Base-by-base conservation (phyloP, 2,113 vertebrate species). In the Muntiacus reevesi region DNA sequence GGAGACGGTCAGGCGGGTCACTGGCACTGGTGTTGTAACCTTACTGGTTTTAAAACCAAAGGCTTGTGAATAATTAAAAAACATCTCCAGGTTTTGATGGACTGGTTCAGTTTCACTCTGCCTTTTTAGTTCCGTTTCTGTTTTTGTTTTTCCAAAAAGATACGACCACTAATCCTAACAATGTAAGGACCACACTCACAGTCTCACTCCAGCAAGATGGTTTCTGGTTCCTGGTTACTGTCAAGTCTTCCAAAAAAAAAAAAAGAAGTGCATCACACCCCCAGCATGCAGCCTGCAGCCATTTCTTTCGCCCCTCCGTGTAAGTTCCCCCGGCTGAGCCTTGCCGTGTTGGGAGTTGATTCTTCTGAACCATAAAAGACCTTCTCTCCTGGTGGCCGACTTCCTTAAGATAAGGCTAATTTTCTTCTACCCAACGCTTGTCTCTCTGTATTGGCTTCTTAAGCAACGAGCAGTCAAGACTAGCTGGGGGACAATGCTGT, bases 51-150 rank as follows among this genome's bases (percentile, higher is more conserved):
- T 40, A 76, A 43, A 40, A 40, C 71, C 71, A 76, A 76, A 43
- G 10, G 36, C 71, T 76, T 76, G 21, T 76, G 21, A 76, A 43
- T 71, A 23, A 36, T 36, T 76, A 27, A 40, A 43, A 36, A 43
- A 21, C 36, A 36, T 10, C 11, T 11, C 21, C 0, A 0, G 71
- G 36, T 76, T 43, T 71, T 23, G 17, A 36, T 0, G 0, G 25
- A 15, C 40, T 28, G 40, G 40, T 76, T 76, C 36, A 43, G 8
- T 19, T 50, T 47, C 5, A 16, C 47, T 52, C 17, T 12, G 78
- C 28, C 47, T 33, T 9, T 30, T 81, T 19, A 33, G 45, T 30
- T 47, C 6, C 16, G 3, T 7, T 47, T 52, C 47, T 52, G 28
- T 50, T 9, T 81, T 52, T 52, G 16, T 12, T 81, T 12, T 19